These are phyloP conservation scores for Porites rus DNA, from an alignment of 92 coral and sea anemone species.

Conservation along the genomic window DNA sequence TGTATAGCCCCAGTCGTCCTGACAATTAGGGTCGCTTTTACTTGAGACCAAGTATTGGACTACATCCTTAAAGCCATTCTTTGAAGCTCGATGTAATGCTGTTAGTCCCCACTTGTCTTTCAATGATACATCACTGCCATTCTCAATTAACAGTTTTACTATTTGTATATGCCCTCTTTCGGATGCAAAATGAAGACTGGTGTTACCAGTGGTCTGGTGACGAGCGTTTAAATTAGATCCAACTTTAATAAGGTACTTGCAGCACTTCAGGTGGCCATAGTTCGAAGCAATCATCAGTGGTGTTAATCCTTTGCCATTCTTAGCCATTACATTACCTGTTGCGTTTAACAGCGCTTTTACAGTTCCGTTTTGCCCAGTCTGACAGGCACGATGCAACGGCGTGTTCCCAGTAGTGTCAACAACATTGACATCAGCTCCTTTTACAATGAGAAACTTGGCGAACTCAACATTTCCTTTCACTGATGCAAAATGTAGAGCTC, in stretches of 20 bases:
- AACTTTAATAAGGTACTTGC: conserved; percentile 52
- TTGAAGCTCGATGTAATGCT: conserved; percentile 81
- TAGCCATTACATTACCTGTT: conserved; percentile 50
- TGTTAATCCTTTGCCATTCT: conserved; percentile 60
- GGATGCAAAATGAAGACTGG: conserved; percentile 78
- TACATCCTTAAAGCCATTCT: conserved; percentile 70
- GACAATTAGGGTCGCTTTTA: conserved; percentile 53
- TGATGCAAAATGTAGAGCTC: conserved; percentile 85
- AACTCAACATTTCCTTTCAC: conserved; percentile 51
- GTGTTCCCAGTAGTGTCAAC: conserved; percentile 73
- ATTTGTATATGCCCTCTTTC: conserved; percentile 72
- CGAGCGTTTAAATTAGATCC: conserved; percentile 58
- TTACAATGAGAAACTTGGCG: conserved; percentile 56
- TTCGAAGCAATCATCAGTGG: conserved; percentile 78
- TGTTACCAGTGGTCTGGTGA: conserved; percentile 62
- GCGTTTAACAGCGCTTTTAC: conserved; percentile 54
- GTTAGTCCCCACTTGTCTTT: conserved; percentile 78
- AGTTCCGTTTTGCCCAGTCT: conserved; percentile 59
- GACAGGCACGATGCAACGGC: conserved; percentile 79
- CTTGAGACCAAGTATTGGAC: conserved; percentile 48
- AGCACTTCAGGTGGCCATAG: conserved; percentile 61
- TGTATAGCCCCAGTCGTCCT: conserved; percentile 78
- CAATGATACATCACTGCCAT: conserved; percentile 58
- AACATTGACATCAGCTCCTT: conserved; percentile 65
- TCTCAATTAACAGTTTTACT: conserved; percentile 54